Evolutionary conservation across 2,888 invertebrate species (phyloP).

Genomic region (Thecophora atra): DNA sequence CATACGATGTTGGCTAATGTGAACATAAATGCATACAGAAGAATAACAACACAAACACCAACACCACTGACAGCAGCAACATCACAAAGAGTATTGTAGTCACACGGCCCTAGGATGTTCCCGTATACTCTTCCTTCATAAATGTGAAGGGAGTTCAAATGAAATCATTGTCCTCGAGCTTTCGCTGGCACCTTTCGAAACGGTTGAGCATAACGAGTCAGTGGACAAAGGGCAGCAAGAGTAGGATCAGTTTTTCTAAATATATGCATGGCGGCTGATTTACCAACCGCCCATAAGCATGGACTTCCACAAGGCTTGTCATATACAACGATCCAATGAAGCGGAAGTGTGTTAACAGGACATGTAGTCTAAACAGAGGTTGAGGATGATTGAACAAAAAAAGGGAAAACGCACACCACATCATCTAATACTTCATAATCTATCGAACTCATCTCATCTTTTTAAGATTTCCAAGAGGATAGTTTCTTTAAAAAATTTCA

Average conservation of each 20-base stretch:
- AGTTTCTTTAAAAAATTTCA: too few relatives aligned
- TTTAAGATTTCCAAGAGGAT: too few relatives aligned
- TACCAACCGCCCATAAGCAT: background rate
- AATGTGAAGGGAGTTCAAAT: constrained; percentile 7
- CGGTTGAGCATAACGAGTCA: background rate
- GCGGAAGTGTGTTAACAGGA: constrained; percentile 12
- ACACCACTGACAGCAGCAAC: background rate
- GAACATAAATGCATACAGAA: background rate
- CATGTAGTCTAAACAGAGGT: background rate
- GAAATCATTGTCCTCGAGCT: background rate
- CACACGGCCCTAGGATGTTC: background rate
- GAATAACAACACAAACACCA: constrained; percentile 22
- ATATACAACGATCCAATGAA: constrained; percentile 5
- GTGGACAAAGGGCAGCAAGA: background rate
- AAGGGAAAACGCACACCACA: too few relatives aligned
- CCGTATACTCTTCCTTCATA: background rate
- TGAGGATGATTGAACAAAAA: too few relatives aligned
- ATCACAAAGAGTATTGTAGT: background rate
- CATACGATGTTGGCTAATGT: constrained; percentile 25
- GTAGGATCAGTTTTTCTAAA: background rate
- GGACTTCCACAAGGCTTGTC: background rate
- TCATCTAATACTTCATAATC: too few relatives aligned
- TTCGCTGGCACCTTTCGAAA: background rate
- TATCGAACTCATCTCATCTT: too few relatives aligned
- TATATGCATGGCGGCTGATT: background rate